phyloP scores from a whole-genome alignment of 1,140 invertebrate species.

The Oryzaephilus surinamensis region DNA sequence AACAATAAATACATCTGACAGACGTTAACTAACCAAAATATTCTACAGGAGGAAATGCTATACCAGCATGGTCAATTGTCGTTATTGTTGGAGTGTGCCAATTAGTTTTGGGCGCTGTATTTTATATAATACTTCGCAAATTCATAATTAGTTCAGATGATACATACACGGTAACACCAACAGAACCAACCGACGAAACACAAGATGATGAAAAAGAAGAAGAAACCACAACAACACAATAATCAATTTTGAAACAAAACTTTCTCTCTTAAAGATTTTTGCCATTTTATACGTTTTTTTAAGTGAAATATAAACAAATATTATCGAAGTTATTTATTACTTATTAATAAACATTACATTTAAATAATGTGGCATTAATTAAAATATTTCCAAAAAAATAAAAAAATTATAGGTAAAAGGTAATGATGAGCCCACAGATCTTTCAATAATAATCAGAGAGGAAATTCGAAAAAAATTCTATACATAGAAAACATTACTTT shows the following conservation, averaged over 20 bases:
- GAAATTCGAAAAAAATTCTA: conserved; percentile 2
- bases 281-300: too few relatives aligned
- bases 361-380: too few relatives aligned
- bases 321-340: too few relatives aligned
- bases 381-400: too few relatives aligned
- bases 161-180: conserved; percentile 15
- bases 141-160: conserved; percentile 39
- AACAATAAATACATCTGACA: too few relatives aligned
- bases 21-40: too few relatives aligned
- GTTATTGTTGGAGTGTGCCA: conserved; percentile 55
- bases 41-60: conserved; percentile 49
- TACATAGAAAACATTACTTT: conserved; percentile 3
- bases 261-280: too few relatives aligned
- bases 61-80: conserved; percentile 64
- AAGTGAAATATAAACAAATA: too few relatives aligned
- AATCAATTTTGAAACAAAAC: not conserved
- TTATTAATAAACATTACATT: not conserved
- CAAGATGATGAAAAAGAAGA: not conserved
- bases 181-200: conserved; percentile 1
- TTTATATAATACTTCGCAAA: conserved; percentile 57
- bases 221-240: not conserved
- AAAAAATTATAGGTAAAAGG: not conserved
- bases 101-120: conserved; percentile 50
- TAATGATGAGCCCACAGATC: not conserved
- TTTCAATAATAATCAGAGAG: conserved; percentile 1